Percentiles rank a stretch among this genome's conserved stretches.
These are phyloP conservation scores for Diploptera punctata DNA, from an alignment of 2,888 invertebrate species.

Conservation along the genomic window DNA sequence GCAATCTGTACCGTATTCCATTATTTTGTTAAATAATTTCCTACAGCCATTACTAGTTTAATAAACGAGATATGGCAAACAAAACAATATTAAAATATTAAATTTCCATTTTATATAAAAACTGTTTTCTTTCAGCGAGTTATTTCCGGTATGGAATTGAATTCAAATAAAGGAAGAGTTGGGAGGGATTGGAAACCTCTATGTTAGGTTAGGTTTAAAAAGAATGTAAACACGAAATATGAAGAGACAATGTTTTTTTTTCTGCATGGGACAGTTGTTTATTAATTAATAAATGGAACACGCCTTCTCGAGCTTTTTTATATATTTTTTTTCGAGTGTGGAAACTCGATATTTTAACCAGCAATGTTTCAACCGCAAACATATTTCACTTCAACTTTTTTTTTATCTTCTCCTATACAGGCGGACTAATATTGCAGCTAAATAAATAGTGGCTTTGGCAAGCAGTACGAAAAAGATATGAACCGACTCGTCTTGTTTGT, in stretches of 20 bases:
- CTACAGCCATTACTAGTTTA: no score
- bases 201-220: background rate
- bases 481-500: background rate
- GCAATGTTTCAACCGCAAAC: background rate
- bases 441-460: background rate
- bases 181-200: background rate
- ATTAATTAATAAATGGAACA: constrained; percentile 9
- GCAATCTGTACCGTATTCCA: no score
- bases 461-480: background rate
- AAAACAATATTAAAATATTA: no score
- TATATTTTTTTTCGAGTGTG: constrained; percentile 1
- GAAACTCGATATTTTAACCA: constrained; percentile 5
- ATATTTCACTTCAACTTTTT: background rate
- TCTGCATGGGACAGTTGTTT: background rate
- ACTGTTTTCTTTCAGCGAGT: no score
- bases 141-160: background rate
- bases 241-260: background rate
- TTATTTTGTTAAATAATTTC: no score
- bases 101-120: no score
- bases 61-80: no score
- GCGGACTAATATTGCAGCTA: background rate
- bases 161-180: background rate
- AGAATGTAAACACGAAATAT: background rate
- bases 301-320: no score
- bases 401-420: background rate